Percentiles rank a stretch among this genome's conserved stretches.
These are phyloP conservation scores for Harmothoe impar DNA, from an alignment of 2,888 invertebrate genomes.

Conservation along the genomic window DNA sequence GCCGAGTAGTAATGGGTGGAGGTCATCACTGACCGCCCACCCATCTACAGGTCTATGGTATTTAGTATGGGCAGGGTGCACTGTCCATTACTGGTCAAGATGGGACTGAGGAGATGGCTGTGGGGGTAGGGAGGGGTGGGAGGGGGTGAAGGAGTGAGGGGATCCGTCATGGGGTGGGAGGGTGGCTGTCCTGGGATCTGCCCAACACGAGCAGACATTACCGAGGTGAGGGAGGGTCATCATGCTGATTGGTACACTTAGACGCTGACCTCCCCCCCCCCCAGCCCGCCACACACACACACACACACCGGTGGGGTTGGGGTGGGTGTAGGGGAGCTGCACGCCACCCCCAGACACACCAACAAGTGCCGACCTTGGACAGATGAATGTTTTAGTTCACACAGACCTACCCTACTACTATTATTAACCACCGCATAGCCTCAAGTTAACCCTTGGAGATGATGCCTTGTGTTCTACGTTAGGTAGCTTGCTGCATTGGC, in stretches of 20 bases:
- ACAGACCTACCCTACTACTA: not conserved
- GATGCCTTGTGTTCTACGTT: too few species aligned
- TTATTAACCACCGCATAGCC: not conserved
- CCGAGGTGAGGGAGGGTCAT: not conserved
- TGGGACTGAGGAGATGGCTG: not conserved
- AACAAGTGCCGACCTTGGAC: not conserved
- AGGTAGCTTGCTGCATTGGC: too few species aligned
- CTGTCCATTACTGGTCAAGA: constrained; percentile 6
- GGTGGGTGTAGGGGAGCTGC: too few species aligned
- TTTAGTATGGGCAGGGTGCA: constrained; percentile 12
- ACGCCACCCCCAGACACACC: not conserved
- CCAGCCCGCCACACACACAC: not conserved
- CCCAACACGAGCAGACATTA: not conserved
- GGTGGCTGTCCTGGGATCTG: not conserved
- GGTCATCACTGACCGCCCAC: too few species aligned
- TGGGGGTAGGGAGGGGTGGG: not conserved
- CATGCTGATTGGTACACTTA: constrained; percentile 26
- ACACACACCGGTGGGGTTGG: not conserved
- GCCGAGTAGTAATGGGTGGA: too few species aligned
- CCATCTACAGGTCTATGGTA: not conserved
- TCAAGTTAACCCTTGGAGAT: not conserved
- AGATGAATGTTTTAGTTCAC: not conserved
- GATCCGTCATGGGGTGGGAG: not conserved
- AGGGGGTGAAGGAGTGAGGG: not conserved
- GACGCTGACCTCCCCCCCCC: not conserved